phyloP scores from a whole-genome alignment of 1,140 invertebrate species.

The Agrilus planipennis region DNA sequence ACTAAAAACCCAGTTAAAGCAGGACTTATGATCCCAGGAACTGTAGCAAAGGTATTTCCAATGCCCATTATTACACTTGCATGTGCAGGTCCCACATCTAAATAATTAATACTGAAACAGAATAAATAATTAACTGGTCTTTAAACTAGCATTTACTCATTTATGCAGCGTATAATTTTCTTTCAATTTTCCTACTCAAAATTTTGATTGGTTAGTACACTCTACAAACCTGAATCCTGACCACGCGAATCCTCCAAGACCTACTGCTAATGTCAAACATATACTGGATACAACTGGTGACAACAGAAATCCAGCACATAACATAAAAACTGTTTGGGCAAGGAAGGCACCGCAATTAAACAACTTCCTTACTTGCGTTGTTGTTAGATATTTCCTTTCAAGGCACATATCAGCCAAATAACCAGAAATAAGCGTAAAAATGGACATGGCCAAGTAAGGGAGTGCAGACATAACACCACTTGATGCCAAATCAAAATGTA shows the following conservation, averaged over 20 bases:
- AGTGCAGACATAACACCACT: conserved; percentile 71
- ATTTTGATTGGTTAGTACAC: too few species aligned
- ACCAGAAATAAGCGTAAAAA: conserved; percentile 65
- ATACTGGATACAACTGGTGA: conserved; percentile 53
- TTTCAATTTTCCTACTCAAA: too few species aligned
- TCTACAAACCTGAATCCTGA: conserved; percentile 64
- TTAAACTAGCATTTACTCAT: too few species aligned
- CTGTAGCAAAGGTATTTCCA: conserved; percentile 75
- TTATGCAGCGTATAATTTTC: too few species aligned
- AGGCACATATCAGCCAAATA: conserved; percentile 68
- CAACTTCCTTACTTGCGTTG: conserved; percentile 59
- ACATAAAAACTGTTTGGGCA: conserved; percentile 75
- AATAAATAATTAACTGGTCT: too few species aligned
- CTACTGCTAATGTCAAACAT: conserved; percentile 74
- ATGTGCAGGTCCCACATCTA: conserved; percentile 76
- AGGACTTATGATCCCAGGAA: conserved; percentile 80
- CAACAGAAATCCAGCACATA: conserved; percentile 55
- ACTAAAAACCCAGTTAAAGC: conserved; percentile 67
- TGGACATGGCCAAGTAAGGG: conserved; percentile 76
- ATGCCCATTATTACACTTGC: conserved; percentile 77
- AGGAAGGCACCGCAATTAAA: conserved; percentile 71
- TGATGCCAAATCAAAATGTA: conserved; percentile 58
- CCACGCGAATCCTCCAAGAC: conserved; percentile 80
- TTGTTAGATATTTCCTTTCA: conserved; percentile 47
- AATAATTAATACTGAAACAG: conserved; percentile 62